Base-by-base conservation (phyloP, 1,140 invertebrate genomes). In the Megalonaias nervosa region DNA sequence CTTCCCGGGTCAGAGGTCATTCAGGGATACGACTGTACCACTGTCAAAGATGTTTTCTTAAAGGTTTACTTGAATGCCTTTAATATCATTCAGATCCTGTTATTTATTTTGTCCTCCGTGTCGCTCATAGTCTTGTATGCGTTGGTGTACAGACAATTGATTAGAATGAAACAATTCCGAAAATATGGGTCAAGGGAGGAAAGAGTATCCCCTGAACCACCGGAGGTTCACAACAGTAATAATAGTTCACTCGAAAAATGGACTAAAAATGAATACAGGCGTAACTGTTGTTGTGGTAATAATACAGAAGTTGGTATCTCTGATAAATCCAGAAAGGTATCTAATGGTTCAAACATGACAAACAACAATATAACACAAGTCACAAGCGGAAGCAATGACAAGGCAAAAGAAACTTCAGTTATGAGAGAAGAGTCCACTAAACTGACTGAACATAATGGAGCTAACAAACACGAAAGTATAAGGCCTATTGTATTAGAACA, bases 101-200 rank as follows among this genome's bases (percentile, higher is more conserved):
- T 65, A n/a, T 77, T 77, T 67, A 26, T 66, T 21, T 12, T 67
- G 1, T 67, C 72, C 14, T 23, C 75, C 48, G 19, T 77, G 17
- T 56, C 61, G 17, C 31, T 77, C 17, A n/a, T 19, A 48, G 23
- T 77, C 19, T n/a, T 77, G 19, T 77, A 77, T 66, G n/a, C 58
- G 19, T 60, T 77, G 26, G 66, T 77, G 48, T 38, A 70, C 12
- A 58, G 70, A 31, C 75, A 77, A 31, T 65, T 77, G n/a, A 67
- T 65, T 31, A 65, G 56, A 61, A 69, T 72, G 60, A 71, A 77
- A 70, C 71, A 77, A 48, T 77, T 77, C 67, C 66, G 75, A 67
- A 67, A 61, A 14, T 77, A 77, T 59, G 69, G 67, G 26, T 64
- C 75, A 14, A 67, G 62, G 62, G 57, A 69, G 13, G 56, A 58